These are phyloP conservation scores for Patiria pectinifera DNA, from an alignment of 53 echinoderm and acorn worm species.

Conservation along the genomic window DNA sequence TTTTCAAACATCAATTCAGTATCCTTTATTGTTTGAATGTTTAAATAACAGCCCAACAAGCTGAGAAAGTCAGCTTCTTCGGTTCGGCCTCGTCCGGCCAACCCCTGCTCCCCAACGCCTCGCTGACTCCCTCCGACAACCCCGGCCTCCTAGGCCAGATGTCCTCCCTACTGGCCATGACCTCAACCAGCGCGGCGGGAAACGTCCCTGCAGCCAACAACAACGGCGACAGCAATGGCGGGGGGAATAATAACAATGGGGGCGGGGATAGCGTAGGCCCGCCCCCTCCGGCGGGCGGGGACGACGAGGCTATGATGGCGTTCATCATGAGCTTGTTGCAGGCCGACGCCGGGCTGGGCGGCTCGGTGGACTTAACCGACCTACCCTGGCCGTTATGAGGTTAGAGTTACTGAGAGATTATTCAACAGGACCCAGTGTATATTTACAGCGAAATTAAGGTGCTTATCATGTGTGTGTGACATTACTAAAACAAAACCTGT, in stretches of 20 bases:
- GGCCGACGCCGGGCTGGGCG: slow-evolving; percentile 92
- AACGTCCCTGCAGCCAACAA: slow-evolving; percentile 19
- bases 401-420: background rate
- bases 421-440: no score
- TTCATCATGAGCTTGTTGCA: slow-evolving; percentile 96
- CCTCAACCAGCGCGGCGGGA: background rate
- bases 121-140: background rate
- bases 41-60: background rate
- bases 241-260: background rate
- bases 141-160: slow-evolving; percentile 14
- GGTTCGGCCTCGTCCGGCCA: slow-evolving; percentile 16
- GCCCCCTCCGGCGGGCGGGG: slow-evolving; percentile 57
- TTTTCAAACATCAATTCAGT: no score
- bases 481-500: no score
- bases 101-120: background rate
- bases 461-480: no score
- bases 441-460: no score
- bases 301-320: slow-evolving; percentile 94
- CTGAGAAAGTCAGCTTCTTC: slow-evolving; percentile 49
- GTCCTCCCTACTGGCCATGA: slow-evolving; percentile 13
- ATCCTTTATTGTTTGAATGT: background rate
- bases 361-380: slow-evolving; percentile 88
- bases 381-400: slow-evolving; percentile 93
- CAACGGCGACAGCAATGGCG: slow-evolving; percentile 2
- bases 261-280: background rate